Evolutionary conservation across 1,140 invertebrate species (phyloP).

Genomic region (Paraescarpia echinospica): DNA sequence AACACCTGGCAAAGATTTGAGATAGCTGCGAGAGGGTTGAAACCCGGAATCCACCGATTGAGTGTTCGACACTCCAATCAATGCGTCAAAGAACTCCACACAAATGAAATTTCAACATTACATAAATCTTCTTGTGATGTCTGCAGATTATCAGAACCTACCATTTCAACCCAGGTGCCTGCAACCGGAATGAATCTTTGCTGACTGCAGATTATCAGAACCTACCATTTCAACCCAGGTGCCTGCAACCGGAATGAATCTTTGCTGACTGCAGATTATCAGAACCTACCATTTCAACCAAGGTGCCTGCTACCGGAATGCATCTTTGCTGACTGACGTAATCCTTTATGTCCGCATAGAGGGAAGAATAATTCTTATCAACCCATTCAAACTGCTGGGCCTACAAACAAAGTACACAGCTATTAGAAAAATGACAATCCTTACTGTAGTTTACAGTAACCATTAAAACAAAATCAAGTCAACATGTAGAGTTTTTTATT

Average conservation of each 20-base stretch:
- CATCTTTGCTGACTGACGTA: constrained; percentile 57
- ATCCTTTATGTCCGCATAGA: constrained; percentile 58
- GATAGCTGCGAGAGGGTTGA: too few relatives aligned
- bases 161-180: constrained; percentile 65
- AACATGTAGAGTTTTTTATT: not conserved
- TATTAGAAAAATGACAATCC: not conserved
- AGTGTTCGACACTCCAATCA: too few relatives aligned
- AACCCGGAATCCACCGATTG: too few relatives aligned
- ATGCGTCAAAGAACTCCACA: too few relatives aligned
- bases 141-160: constrained; percentile 29
- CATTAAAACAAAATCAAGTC: not conserved
- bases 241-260: constrained; percentile 63
- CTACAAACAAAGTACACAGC: constrained; percentile 41
- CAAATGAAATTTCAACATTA: too few relatives aligned
- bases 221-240: constrained; percentile 65
- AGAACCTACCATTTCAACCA: constrained; percentile 63
- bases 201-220: not conserved
- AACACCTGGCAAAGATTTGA: too few relatives aligned
- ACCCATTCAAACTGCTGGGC: constrained; percentile 65
- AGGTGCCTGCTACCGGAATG: constrained; percentile 63
- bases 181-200: constrained; percentile 63
- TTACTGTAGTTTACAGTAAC: not conserved
- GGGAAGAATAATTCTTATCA: constrained; percentile 59
- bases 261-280: constrained; percentile 34
- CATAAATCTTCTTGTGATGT: too few relatives aligned